Base-by-base conservation (phyloP, 2,797 vertebrate genomes). In the Sorex maritimensis region DNA sequence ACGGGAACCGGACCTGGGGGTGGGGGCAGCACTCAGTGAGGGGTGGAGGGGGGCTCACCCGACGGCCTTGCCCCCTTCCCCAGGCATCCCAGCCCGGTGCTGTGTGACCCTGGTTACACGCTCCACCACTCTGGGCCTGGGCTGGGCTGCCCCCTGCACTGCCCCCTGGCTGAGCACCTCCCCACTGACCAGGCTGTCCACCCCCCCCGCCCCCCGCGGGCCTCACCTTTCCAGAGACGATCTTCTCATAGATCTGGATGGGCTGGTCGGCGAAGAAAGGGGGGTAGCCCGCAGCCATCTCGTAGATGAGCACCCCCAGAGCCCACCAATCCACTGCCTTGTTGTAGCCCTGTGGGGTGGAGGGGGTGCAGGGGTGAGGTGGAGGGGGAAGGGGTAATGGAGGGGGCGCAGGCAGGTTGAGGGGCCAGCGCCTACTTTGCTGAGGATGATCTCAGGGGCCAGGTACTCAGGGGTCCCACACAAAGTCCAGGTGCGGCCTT, bases 291-390 rank as follows among this genome's bases (percentile, higher is more conserved):
- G 98, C 98, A 1, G 98, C 98, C 98, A 98, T 98, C 93, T 98
- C 98, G 0, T 99, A 99, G 97, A 99, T 99, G 94, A 99, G 98
- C 86, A 99, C 99, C 15, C 99, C 99, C 65, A 99, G 98, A 78
- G 99, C 99, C 99, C 99, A 99, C 99, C 99, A 99, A 96, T 99
- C 99, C 97, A 99, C 99, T 0, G 99, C 99, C 97, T 99, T 99
- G 98, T 99, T 99, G 98, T 99, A 99, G 97, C 99, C 99, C 99
- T 97, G 71, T 23, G 21, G 58, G 58, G 15, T 19, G 38, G 71
- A 92, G 0, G 41, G 11, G 52, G 49, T 24, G 12, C 12, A 24
- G 14, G 14, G 58, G 73, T 46, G 44, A 49, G 77, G 11, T 9
- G 49, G 28, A 10, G 10, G 17, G 19, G 26, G 13, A 23, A 1